Conservation (phyloP, 2,888 invertebrate genomes). For the Folsomia manolachei region DNA sequence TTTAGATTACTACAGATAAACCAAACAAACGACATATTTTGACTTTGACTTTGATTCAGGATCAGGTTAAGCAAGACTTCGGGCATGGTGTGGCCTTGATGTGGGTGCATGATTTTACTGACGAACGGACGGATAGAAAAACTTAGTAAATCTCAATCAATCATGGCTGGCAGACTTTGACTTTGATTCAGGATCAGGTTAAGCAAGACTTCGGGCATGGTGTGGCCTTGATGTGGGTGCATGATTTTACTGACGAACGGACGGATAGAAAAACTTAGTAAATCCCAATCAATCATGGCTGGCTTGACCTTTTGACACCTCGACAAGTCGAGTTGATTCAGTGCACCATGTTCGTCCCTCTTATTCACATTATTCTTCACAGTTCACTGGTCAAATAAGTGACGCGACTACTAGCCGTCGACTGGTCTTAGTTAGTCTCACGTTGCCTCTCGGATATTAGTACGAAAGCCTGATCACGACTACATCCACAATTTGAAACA, state of each 20-base stretch:
- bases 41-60: not conserved
- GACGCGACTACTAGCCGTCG: too few species aligned
- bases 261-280: not conserved
- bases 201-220: too few species aligned
- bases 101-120: too few species aligned
- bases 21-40: not conserved
- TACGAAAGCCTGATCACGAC: not conserved
- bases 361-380: too few species aligned
- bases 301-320: conserved; percentile 4
- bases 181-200: not conserved
- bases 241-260: too few species aligned
- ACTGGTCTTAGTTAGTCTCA: too few species aligned
- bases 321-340: not conserved
- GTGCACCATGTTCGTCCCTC: not conserved
- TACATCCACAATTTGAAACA: not conserved
- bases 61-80: too few species aligned
- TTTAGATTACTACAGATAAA: not conserved
- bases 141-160: conserved; percentile 3
- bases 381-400: too few species aligned
- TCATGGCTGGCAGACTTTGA: not conserved
- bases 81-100: too few species aligned
- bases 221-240: too few species aligned
- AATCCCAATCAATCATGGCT: conserved; percentile 9
- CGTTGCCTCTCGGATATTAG: not conserved
- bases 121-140: too few species aligned